Conservation (phyloP, 2,797 vertebrate species). For the Leucoraja ocellata region DNA sequence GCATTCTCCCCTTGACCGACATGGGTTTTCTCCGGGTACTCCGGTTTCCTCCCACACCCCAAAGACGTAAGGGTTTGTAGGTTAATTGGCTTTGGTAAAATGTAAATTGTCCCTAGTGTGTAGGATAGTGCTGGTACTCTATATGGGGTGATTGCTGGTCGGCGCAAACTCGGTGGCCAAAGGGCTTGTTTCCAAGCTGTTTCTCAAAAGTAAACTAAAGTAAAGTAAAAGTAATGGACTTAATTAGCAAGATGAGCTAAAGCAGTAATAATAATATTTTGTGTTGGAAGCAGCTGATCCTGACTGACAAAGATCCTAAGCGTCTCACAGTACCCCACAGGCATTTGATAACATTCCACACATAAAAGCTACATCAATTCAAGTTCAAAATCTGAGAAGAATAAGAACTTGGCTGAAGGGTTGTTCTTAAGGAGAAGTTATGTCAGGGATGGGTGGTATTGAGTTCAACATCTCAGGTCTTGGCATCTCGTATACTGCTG, state of each 20-base stretch:
- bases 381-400: neutral
- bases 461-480: neutral
- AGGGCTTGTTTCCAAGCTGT: too few relatives aligned
- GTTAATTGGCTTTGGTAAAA: too few relatives aligned
- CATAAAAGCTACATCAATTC: neutral
- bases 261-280: neutral
- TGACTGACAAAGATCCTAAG: neutral
- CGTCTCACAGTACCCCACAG: neutral
- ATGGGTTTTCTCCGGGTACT: too few relatives aligned
- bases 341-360: neutral
- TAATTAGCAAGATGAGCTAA: neutral
- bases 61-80: too few relatives aligned
- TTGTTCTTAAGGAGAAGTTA: neutral
- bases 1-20: too few relatives aligned
- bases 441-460: neutral
- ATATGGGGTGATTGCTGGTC: too few relatives aligned
- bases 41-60: too few relatives aligned
- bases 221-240: neutral
- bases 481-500: neutral
- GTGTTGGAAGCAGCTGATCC: neutral
- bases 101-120: too few relatives aligned
- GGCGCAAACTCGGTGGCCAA: too few relatives aligned
- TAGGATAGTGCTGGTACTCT: too few relatives aligned
- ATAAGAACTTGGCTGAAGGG: neutral
- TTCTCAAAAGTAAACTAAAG: too few relatives aligned